A percentile compares a stretch with the other conserved stretches of the same genome.
Evolutionary conservation across 2,797 vertebrate species (phyloP).

Genomic region (Tapera naevia): DNA sequence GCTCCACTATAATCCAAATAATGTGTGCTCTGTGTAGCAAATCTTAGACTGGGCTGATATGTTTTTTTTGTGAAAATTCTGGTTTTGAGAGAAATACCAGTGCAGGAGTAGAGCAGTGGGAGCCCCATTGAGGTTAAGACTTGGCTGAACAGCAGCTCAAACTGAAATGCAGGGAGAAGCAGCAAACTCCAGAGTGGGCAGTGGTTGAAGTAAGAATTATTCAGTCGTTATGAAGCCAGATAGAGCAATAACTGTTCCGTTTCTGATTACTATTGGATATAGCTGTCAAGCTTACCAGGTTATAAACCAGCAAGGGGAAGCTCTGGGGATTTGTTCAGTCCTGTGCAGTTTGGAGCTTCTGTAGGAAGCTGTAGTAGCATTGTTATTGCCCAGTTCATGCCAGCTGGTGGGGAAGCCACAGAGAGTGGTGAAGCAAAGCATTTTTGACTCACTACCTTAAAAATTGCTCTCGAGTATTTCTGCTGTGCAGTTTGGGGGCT

Average conservation of each 20-base stretch:
- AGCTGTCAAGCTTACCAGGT: not conserved
- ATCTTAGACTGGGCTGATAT: not conserved
- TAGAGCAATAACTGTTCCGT: not conserved
- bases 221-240: not conserved
- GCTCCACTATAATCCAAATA: conserved; percentile 53
- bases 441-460: not conserved
- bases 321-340: not conserved
- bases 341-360: not conserved
- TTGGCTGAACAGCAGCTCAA: not conserved
- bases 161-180: not conserved
- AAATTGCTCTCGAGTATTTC: not conserved
- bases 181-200: not conserved
- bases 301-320: not conserved
- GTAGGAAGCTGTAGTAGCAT: not conserved
- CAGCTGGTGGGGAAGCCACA: not conserved
- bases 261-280: not conserved
- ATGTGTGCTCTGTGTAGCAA: conserved; percentile 24
- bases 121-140: not conserved
- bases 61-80: not conserved
- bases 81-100: not conserved
- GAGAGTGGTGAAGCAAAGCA: not conserved
- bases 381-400: not conserved
- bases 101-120: not conserved
- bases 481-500: not conserved
- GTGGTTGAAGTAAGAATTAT: not conserved